A percentile compares a stretch with the other conserved stretches of the same genome.
Evolutionary conservation across 2,888 invertebrate genomes (phyloP).

Genomic region (Nesidiocoris tenuis): DNA sequence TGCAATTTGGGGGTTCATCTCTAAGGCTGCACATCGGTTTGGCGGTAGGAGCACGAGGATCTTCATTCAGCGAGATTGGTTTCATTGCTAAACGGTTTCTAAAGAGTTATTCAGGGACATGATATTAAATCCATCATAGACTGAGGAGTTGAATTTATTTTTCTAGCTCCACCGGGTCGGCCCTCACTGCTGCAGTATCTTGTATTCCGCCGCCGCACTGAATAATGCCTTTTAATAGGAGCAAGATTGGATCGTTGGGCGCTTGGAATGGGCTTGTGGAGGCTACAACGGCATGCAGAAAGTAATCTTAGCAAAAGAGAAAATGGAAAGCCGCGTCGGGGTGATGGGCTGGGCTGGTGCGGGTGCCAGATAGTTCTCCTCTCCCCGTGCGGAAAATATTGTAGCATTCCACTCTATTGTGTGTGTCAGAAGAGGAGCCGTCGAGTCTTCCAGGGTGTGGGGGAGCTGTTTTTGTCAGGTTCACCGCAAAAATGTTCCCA

Average conservation of each 20-base stretch:
- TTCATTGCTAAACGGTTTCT: no score
- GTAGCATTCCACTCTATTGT: slow-evolving; percentile 33
- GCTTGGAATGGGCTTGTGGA: slow-evolving; percentile 6
- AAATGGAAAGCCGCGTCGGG: neutral
- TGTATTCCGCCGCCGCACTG: neutral
- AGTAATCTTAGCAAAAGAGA: slow-evolving; percentile 23
- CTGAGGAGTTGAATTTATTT: neutral
- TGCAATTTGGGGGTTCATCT: no score
- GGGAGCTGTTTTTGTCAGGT: slow-evolving; percentile 15
- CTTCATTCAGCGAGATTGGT: no score
- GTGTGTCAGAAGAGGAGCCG: neutral
- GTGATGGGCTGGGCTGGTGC: neutral
- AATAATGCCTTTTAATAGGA: slow-evolving; percentile 29
- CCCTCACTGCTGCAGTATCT: neutral
- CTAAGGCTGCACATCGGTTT: no score
- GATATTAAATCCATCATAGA: no score
- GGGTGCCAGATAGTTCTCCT: slow-evolving; percentile 28
- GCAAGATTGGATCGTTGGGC: slow-evolving; percentile 4
- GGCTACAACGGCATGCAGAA: slow-evolving; percentile 19
- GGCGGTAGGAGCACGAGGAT: no score
- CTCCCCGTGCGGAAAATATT: slow-evolving; percentile 25
- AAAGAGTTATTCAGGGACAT: no score
- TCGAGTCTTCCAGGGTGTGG: slow-evolving; percentile 3
- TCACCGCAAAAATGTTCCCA: slow-evolving; percentile 24
- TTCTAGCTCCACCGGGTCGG: neutral